These are phyloP conservation scores for Drosophila acutilabella DNA, from an alignment of 2,888 invertebrate species.

Conservation along the genomic window DNA sequence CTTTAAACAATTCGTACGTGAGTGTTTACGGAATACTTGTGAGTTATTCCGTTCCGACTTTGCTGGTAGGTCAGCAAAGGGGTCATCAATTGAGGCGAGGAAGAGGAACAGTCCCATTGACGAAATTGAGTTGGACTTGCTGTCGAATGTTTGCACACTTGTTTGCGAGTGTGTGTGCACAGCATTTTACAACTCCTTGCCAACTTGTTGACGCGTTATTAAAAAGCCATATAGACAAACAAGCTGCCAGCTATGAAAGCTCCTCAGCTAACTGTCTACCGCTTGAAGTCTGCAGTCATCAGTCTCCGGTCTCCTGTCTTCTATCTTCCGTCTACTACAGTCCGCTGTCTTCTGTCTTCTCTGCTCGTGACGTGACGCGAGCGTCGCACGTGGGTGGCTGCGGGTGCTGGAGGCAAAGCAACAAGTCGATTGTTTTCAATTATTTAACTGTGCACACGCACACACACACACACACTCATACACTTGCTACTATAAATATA, in stretches of 20 bases:
- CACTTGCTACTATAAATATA: not conserved
- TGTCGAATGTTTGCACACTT: conserved; percentile 35
- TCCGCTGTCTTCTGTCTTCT: not conserved
- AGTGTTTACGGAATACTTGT: conserved; percentile 38
- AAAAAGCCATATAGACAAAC: conserved; percentile 77
- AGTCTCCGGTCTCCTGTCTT: not conserved
- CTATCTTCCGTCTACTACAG: not conserved
- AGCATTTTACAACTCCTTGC: conserved; percentile 70
- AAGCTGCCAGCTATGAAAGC: conserved; percentile 56
- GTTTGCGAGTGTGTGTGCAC: conserved; percentile 35
- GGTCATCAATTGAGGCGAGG: conserved; percentile 32
- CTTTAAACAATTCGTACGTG: conserved; percentile 30
- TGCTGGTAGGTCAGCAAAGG: conserved; percentile 56
- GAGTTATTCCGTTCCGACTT: conserved; percentile 4
- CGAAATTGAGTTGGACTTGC: conserved; percentile 53
- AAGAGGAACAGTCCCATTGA: conserved; percentile 53
- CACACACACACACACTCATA: conserved; percentile 5
- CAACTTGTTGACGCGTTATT: conserved; percentile 67
- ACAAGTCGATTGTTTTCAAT: conserved; percentile 65
- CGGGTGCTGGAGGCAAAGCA: conserved; percentile 23
- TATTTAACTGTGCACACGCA: conserved; percentile 37
- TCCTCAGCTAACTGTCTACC: conserved; percentile 31
- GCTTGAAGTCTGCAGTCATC: not conserved
- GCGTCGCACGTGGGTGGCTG: conserved; percentile 41
- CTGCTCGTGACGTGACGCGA: conserved; percentile 14